Evolutionary conservation across 2,888 invertebrate genomes (phyloP), one percentile per base, ranked within the genome.

Genomic region (Listrodromus nycthemerus): DNA sequence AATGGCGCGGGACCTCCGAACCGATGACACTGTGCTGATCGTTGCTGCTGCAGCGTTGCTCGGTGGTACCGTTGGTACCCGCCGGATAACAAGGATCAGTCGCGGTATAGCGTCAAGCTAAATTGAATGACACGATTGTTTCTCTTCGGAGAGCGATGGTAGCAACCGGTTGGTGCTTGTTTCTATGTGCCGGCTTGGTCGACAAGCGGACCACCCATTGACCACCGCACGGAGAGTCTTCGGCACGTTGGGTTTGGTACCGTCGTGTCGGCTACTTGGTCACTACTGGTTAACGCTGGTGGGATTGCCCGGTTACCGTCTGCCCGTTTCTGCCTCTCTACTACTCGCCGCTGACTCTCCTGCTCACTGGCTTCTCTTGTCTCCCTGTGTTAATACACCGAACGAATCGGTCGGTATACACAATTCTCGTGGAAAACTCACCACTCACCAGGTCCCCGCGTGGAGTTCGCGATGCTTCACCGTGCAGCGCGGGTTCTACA

Each of bases 261-360:
- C 78, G 83, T 80, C 87, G 82, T 81, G 73, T 82, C 87, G 86
- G 82, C 83, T 81, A 88, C 86, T 86, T 86, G 84, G 78, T 85
- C 81, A 86, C 87, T 84, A 86, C 86, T 85, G 88, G 82, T 87
- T 81, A 86, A 77, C 84, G 82, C 85, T 76, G 86, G 86, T 84
- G 86, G 86, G 86, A 83, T 87, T 84, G 86, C 86, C 86, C 87
- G 84, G 84, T 82, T 83, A 69, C 73, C 84, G 86, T 88, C 83
- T 85, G 82, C 82, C 80, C 80, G 86, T 79, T 85, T 86, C 84
- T 87, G 86, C 86, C 86, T 87, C 85, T 85, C 85, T 86, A 86
- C 86, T 86, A 85, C 87, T 87, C 85, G 76, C 74, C 85, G 85
- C 80, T 83, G 83, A 84, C 89, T 86, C 86, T 87, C 86, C 81